phyloP scores from a whole-genome alignment of 2,888 invertebrate species.

The Drosophila kuntzei region DNA sequence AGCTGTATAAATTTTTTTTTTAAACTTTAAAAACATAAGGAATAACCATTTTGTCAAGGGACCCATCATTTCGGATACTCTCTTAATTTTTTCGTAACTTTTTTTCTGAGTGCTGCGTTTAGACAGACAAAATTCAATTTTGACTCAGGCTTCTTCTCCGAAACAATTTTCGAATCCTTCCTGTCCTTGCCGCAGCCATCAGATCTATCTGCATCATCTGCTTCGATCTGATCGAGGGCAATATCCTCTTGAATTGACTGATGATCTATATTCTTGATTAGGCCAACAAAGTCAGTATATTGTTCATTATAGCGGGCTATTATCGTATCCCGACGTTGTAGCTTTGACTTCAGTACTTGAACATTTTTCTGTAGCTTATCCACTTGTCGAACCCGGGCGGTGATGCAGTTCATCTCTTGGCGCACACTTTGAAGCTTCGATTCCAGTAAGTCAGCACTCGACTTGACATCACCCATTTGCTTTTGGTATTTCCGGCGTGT shows the following conservation, averaged over 20 bases:
- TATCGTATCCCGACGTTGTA: conserved; percentile 48
- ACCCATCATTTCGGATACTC: background rate
- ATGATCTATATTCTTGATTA: conserved; percentile 25
- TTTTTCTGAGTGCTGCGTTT: conserved; percentile 36
- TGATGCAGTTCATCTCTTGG: conserved; percentile 45
- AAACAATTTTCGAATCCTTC: background rate
- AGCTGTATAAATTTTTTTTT: background rate
- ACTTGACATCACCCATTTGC: conserved; percentile 54
- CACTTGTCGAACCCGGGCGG: conserved; percentile 34
- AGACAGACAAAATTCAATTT: conserved; percentile 32
- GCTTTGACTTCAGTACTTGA: conserved; percentile 33
- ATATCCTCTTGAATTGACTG: conserved; percentile 1
- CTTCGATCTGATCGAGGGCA: background rate
- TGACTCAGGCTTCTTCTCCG: conserved; percentile 3
- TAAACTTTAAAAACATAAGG: background rate
- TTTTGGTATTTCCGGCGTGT: conserved; percentile 49
- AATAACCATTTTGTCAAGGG: background rate
- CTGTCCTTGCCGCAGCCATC: conserved; percentile 2
- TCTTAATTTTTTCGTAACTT: conserved; percentile 1
- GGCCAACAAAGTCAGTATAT: conserved; percentile 30
- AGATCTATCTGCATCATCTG: background rate
- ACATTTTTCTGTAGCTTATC: conserved; percentile 46
- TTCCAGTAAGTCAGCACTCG: conserved; percentile 53
- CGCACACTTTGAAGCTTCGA: conserved; percentile 50
- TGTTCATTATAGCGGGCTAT: conserved; percentile 57